Evolutionary conservation across 1,140 invertebrate genomes (phyloP), one percentile per base, ranked within the genome.

Genomic region (Polypedilum pembai): DNA sequence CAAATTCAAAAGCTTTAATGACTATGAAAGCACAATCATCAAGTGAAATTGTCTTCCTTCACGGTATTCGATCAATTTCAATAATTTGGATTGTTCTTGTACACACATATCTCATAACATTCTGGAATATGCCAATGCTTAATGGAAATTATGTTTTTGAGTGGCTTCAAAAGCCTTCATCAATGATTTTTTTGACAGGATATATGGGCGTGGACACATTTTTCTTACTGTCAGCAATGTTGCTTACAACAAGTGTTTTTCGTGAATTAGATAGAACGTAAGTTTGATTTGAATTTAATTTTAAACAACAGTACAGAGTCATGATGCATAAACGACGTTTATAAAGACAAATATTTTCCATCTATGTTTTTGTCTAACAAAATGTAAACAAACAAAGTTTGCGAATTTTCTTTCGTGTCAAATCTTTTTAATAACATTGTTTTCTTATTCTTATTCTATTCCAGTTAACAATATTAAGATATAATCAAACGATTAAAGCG

Each of bases 61-160:
- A 72, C 15, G 69, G 69, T 10, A 72, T 72, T 17, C 12, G 69
- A 20, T 72, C 69, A 40, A 15, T 72, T 12, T 15, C 69, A 7
- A 72, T 72, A 7, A 72, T 72, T 24, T 72, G 69, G 69, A 72
- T 72, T 24, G 69, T 72, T 72, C 3, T 21, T 3, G 12, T 15
- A 0, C 69, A 72, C 20, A 15, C 69, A 12, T 72, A 24, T 5
- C 24, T 33, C 12, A 24, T 18, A 0, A 72, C 7, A 12, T 72
- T 72, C 15, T 72, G 69, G 69, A 15, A 24, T 12, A 18, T 40
- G 10, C 69, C 69, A 4, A 12, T 72, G 7, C 12, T 72, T 8
- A 72, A 72, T 40, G 12, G 15, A 20, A 15, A 20, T 10, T 21
- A 40, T 24, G 15, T 21, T 8, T 40, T 72, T 8, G 17, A 18